Percentiles rank a stretch among this genome's conserved stretches.
Evolutionary conservation across 2,113 vertebrate species (phyloP).

Genomic region (Sceloporus tristichus): DNA sequence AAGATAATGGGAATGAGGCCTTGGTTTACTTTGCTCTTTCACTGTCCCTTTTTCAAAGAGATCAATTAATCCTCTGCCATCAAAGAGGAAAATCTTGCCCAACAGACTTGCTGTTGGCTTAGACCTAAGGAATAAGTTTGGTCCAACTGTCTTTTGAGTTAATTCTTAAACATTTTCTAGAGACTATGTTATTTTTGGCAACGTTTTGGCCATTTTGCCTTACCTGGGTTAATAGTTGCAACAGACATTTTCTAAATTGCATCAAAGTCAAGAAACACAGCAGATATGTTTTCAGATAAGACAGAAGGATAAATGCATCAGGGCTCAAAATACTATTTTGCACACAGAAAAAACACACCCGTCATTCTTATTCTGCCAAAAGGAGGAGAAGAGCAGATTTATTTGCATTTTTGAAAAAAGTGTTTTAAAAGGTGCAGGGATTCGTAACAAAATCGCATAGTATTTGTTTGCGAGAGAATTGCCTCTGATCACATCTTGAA

Average conservation of each 20-base stretch:
- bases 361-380: constrained; percentile 12
- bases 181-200: not conserved
- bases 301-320: not conserved
- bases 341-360: not conserved
- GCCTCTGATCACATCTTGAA: constrained; percentile 72
- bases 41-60: too few relatives aligned
- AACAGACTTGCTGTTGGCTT: too few relatives aligned
- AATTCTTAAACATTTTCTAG: not conserved
- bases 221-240: not conserved
- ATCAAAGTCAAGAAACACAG: not conserved
- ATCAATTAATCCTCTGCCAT: too few relatives aligned
- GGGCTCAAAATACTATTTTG: too few relatives aligned
- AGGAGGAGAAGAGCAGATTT: constrained; percentile 78
- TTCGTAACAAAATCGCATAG: constrained; percentile 84
- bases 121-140: too few relatives aligned
- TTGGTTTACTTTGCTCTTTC: too few relatives aligned
- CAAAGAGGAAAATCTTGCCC: too few relatives aligned
- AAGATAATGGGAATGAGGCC: too few relatives aligned
- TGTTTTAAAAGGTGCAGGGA: constrained; percentile 68
- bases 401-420: constrained; percentile 81
- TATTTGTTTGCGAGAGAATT: constrained; percentile 60
- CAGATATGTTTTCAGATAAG: accelerated
- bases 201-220: not conserved
- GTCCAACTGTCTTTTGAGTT: too few relatives aligned
- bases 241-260: not conserved